phyloP scores from a whole-genome alignment of 2,113 vertebrate species.

The Cygnus buccinator region DNA sequence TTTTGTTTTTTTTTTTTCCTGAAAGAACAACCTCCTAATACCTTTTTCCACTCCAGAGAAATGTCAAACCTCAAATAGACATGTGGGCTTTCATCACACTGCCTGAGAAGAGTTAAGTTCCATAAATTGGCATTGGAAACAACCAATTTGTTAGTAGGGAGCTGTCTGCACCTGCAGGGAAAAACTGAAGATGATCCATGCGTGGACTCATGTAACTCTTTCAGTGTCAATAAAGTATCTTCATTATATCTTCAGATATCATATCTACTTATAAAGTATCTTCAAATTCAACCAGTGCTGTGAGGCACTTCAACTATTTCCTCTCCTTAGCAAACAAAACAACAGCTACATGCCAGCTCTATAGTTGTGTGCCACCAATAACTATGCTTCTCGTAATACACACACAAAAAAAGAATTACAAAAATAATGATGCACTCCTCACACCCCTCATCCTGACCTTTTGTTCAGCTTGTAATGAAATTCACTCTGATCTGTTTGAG shows the following conservation, averaged over 20 bases:
- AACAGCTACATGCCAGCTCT: not conserved
- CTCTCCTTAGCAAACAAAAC: not conserved
- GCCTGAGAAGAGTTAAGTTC: not conserved
- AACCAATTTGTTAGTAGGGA: not conserved
- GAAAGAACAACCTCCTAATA: not conserved
- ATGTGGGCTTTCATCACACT: not conserved
- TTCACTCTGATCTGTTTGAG: not conserved
- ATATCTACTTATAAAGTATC: too few species aligned
- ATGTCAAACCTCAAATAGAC: not conserved
- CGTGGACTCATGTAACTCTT: not conserved
- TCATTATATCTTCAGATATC: too few species aligned
- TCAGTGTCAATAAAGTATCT: not conserved
- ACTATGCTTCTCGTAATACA: not conserved
- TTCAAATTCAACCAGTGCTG: not conserved
- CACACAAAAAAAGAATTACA: not conserved
- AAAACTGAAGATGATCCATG: not conserved
- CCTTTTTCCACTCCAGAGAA: not conserved
- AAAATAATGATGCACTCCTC: not conserved
- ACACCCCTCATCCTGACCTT: not conserved
- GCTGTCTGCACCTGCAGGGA: accelerated
- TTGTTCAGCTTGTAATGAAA: not conserved
- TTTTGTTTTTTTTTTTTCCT: not conserved
- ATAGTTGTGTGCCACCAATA: not conserved
- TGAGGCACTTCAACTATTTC: not conserved
- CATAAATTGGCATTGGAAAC: not conserved